Percentiles rank a stretch among this genome's conserved stretches.
Evolutionary conservation across 1,140 invertebrate genomes (phyloP).

Genomic region (Sarcophaga peregrina): DNA sequence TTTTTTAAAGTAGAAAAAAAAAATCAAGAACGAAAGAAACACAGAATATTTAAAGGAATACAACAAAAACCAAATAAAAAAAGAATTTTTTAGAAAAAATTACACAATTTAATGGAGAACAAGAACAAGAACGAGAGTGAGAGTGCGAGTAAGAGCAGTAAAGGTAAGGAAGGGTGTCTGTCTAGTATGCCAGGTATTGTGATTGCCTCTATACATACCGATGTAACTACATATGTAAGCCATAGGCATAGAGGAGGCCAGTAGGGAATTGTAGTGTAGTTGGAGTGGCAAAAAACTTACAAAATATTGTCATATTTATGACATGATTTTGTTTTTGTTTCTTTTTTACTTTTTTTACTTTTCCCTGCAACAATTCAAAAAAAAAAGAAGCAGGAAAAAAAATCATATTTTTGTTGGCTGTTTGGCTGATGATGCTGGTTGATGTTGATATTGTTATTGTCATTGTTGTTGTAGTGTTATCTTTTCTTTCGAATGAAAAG

Average conservation of each 20-base stretch:
- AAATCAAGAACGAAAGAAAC: not conserved
- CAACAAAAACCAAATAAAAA: slow-evolving; percentile 8
- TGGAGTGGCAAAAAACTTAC: not conserved
- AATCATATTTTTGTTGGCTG: not conserved
- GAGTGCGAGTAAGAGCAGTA: too few relatives aligned
- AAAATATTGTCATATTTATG: slow-evolving; percentile 36
- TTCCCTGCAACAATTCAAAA: not conserved
- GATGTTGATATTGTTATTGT: slow-evolving; percentile 6
- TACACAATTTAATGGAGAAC: too few relatives aligned
- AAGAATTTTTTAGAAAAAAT: not conserved
- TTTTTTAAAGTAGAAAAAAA: not conserved
- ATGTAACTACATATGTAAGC: not conserved
- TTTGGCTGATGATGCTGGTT: not conserved
- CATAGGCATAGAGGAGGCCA: not conserved
- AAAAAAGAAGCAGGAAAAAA: too few relatives aligned
- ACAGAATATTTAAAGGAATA: not conserved
- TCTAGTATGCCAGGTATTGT: too few relatives aligned
- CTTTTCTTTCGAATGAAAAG: not conserved
- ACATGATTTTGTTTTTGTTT: slow-evolving; percentile 34
- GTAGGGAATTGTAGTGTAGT: not conserved
- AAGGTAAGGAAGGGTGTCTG: too few relatives aligned
- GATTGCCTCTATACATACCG: not conserved
- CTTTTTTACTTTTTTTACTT: too few relatives aligned
- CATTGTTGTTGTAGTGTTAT: slow-evolving; percentile 12
- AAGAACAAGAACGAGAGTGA: too few relatives aligned